Base-by-base conservation (phyloP, 1,140 invertebrate genomes). In the Hyles euphorbiae region DNA sequence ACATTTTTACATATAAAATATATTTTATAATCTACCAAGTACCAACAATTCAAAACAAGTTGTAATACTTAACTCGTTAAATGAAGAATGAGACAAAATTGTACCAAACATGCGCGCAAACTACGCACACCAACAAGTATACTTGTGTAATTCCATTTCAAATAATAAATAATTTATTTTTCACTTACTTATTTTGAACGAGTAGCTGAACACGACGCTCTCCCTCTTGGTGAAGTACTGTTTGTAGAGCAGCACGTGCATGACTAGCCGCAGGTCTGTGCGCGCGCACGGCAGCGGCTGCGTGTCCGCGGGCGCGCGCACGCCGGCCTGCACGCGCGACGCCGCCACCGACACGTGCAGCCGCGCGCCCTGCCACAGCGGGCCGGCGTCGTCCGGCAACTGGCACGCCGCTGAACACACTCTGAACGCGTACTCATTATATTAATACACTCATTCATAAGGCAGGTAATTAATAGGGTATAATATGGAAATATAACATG, bases 351-450 rank as follows among this genome's bases (percentile, higher is more conserved):
- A 61, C 0, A 72, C n/a, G 49, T 78, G 70, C 0, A 78, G 32
- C 0, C 72, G 72, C 0, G 79, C 66, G 3, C 67, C 74, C 22
- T 74, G 67, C 72, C 67, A 74, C 5, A 85, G 56, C 0, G 73
- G 65, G 0, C 72, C 74, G 0, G 53, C 50, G n/a, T 82, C 74
- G 1, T 71, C 64, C 0, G 74, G 74, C 67, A 87, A 67, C 51
- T 87, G 81, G 51, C 76, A 77, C 0, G 83, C 81, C 5, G 83
- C 83, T 5, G 75, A 73, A 52, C 81, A 84, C 6, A 85, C 82
- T 50, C 83, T 87, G 2, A 40, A 40, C 36, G 8, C 5, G 36
- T 40, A 40, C 4, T 40, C 36, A 5, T 40, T 5, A 40, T 5
- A 0, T 40, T 5, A 40, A 8, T 40, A 5, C 36, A 40, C 36